Percentiles rank a stretch among this genome's conserved stretches.
Conservation (phyloP, 2,888 invertebrate species). For the Acleris laterana region DNA sequence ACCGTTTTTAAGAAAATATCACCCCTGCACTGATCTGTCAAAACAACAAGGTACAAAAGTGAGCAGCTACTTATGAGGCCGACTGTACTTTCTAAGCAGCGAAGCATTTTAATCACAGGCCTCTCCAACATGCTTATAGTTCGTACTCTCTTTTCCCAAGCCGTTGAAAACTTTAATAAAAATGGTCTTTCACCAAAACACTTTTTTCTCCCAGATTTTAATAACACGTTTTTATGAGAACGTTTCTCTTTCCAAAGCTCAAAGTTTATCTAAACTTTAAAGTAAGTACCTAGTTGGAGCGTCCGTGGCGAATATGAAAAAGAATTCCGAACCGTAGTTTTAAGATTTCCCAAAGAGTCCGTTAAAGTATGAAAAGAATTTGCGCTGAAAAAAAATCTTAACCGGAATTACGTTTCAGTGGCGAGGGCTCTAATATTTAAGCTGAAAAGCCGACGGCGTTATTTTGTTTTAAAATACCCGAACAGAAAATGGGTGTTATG, state of each 20-base stretch:
- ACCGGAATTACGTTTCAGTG: slow-evolving; percentile 60
- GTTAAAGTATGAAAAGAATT: slow-evolving; percentile 15
- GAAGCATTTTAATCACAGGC: too few relatives aligned
- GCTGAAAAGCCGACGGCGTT: slow-evolving; percentile 57
- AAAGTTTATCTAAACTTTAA: slow-evolving; percentile 31
- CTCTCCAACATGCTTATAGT: too few relatives aligned
- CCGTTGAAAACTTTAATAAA: background rate
- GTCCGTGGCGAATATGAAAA: slow-evolving; percentile 32
- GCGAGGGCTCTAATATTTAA: slow-evolving; percentile 55
- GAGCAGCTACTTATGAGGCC: too few relatives aligned
- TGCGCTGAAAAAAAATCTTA: slow-evolving; percentile 58
- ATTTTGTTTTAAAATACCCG: slow-evolving; percentile 38
- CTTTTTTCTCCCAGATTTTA: slow-evolving; percentile 17
- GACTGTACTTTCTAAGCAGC: too few relatives aligned
- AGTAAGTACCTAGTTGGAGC: slow-evolving; percentile 23
- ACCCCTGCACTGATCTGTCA: too few relatives aligned
- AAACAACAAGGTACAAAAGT: too few relatives aligned
- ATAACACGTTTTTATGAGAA: slow-evolving; percentile 26
- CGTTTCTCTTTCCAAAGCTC: slow-evolving; percentile 22
- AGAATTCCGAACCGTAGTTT: slow-evolving; percentile 23
- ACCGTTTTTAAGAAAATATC: too few relatives aligned
- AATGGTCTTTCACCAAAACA: slow-evolving; percentile 5
- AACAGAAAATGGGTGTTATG: too few relatives aligned
- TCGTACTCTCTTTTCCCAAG: background rate
- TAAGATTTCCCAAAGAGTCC: slow-evolving; percentile 30